These are phyloP conservation scores for Umimayanthus chanpuru DNA, from an alignment of 92 coral and sea anemone species.

Conservation along the genomic window DNA sequence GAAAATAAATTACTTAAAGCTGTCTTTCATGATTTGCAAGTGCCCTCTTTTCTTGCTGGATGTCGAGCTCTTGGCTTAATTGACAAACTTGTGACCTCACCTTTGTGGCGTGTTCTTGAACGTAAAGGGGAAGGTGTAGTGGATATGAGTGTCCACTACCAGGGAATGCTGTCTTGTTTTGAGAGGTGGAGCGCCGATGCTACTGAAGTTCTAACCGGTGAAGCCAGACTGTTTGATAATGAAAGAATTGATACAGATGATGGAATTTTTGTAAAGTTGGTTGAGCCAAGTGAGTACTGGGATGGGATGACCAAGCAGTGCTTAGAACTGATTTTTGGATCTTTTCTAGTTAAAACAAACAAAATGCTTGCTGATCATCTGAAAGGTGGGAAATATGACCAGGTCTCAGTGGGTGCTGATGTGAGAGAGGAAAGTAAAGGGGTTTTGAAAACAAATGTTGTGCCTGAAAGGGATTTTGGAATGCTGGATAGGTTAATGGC, in stretches of 20 bases:
- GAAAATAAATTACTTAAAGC: conserved; percentile 35
- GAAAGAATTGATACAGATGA: background rate
- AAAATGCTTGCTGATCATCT: conserved; percentile 27
- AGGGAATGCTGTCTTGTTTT: conserved; percentile 15
- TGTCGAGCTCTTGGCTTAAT: conserved; percentile 29
- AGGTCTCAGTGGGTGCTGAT: background rate
- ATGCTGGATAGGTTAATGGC: background rate
- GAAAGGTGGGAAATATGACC: background rate
- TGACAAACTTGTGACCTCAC: conserved; percentile 27
- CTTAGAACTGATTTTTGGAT: conserved; percentile 35
- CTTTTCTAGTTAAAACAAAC: conserved; percentile 33
- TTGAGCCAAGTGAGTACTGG: background rate
- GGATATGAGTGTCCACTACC: conserved; percentile 1
- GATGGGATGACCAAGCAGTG: conserved; percentile 36
- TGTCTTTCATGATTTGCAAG: conserved; percentile 32
- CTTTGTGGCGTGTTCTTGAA: conserved; percentile 33
- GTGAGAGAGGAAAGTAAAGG: background rate
- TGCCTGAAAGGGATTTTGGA: background rate
- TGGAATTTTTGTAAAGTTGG: conserved; percentile 1
- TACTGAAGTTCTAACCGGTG: background rate
- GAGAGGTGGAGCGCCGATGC: conserved; percentile 20
- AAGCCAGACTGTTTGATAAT: background rate
- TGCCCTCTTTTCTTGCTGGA: conserved; percentile 41
- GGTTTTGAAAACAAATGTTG: background rate
- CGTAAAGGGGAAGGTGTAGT: background rate